These are phyloP conservation scores for Marisa cornuarietis DNA, from an alignment of 1,140 invertebrate genomes.

Conservation along the genomic window DNA sequence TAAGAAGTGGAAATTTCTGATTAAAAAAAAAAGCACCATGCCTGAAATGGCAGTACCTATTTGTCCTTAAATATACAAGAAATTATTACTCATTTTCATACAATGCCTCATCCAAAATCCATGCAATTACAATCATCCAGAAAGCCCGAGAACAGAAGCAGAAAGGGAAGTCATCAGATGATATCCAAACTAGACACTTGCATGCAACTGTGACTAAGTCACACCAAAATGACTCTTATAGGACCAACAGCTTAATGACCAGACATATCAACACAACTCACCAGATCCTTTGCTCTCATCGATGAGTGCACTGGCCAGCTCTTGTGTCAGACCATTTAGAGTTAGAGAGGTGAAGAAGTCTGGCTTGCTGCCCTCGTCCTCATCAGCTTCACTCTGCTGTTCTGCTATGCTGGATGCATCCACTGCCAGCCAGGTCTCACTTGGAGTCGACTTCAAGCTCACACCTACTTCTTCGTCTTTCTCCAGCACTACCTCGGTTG, in stretches of 20 bases:
- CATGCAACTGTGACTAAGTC: not conserved
- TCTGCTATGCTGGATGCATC: conserved; percentile 31
- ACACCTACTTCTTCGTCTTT: conserved; percentile 3
- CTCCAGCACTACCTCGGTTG: not conserved
- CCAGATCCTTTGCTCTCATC: conserved; percentile 20
- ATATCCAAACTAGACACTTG: not conserved
- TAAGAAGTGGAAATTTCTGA: too few relatives aligned
- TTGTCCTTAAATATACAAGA: too few relatives aligned
- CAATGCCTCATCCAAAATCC: too few relatives aligned
- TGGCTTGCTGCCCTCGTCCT: conserved; percentile 35
- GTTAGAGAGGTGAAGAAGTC: conserved; percentile 58
- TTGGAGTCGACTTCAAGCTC: conserved; percentile 23
- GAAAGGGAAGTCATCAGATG: not conserved
- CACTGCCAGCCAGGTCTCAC: conserved; percentile 42
- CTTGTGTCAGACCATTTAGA: conserved; percentile 60
- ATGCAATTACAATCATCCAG: too few relatives aligned
- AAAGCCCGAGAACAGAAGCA: too few relatives aligned
- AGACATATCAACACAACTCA: not conserved
- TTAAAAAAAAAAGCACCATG: too few relatives aligned
- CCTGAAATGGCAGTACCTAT: too few relatives aligned
- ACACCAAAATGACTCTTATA: not conserved
- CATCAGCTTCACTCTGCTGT: conserved; percentile 18
- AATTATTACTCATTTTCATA: too few relatives aligned
- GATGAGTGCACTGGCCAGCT: conserved; percentile 54
- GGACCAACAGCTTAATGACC: too few relatives aligned